Base-by-base conservation (phyloP, 2,888 invertebrate genomes). In the Scaptomyza reducta region DNA sequence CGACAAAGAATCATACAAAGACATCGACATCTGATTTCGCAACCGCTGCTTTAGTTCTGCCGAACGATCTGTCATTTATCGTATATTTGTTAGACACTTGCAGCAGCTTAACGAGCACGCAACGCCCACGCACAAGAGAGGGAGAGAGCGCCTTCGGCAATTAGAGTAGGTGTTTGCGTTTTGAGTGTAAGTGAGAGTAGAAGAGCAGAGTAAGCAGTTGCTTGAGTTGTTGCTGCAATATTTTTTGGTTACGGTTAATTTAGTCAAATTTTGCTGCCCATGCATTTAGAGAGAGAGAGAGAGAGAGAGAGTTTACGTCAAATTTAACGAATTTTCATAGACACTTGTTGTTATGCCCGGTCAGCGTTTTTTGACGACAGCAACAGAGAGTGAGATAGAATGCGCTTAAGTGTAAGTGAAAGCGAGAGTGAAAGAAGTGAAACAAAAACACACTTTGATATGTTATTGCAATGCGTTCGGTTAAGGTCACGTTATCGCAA, bases 51-150 rank as follows among this genome's bases (percentile, higher is more conserved):
- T 33, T 40, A 47, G 35, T 35, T n/a, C 7, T 33, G 22, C 33
- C 13, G 6, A 16, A 29, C 18, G 69, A 69, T 69, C 69, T 40
- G 55, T 29, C 53, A 35, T 10, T 44, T 53, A 53, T 40, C 16
- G 42, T n/a, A 33, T 40, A 33, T 56, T 42, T 42, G n/a, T 46
- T 46, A 42, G 46, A 33, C 46, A 42, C 25, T 44, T 44, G 44
- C 38, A 38, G 11, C 47, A 18, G 35, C n/a, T 46, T 18, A 47
- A 47, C n/a, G 22, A 29, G 6, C n/a, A 18, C 45, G 4, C 38
- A 35, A 18, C 35, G 7, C 16, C 54, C n/a, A 44, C 13, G 31
- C 35, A 25, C 7, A 14, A 13, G 11, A 7, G 16, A 31, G 31
- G 10, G 49, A 44, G 31, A 59, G 25, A 31, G 22, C 1, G 29